Conservation (phyloP, 2,888 invertebrate species). For the Epistrophe grossulariae region DNA sequence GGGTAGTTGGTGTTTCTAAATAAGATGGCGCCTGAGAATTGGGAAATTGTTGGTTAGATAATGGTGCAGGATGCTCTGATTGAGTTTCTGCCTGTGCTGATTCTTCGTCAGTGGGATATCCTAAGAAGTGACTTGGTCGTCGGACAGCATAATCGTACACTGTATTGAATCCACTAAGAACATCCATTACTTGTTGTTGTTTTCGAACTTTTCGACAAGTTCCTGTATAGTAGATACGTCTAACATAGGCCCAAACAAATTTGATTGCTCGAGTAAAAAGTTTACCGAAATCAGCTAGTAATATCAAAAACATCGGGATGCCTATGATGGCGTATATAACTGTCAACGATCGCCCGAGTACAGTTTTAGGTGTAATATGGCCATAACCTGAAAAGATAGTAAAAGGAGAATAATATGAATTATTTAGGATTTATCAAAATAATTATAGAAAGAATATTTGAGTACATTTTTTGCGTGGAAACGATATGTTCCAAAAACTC, state of each 20-base stretch:
- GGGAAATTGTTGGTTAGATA: conserved; percentile 79
- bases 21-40: conserved; percentile 80
- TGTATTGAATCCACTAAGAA: conserved; percentile 92
- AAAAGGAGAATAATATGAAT: neutral
- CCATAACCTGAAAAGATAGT: conserved; percentile 92
- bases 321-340: conserved; percentile 97
- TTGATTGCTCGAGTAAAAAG: conserved; percentile 95
- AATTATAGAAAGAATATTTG: no score
- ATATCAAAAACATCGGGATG: conserved; percentile 97
- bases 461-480: no score
- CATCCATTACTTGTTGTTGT: conserved; percentile 91
- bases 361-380: conserved; percentile 96
- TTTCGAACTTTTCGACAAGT: conserved; percentile 91
- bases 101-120: conserved; percentile 82
- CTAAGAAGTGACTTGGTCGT: conserved; percentile 88
- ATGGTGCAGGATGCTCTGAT: conserved; percentile 77
- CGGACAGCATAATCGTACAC: conserved; percentile 92
- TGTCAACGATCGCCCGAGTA: conserved; percentile 92
- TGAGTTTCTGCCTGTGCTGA: conserved; percentile 78
- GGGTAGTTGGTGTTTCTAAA: conserved; percentile 89
- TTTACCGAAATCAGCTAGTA: conserved; percentile 97
- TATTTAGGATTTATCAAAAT: no score
- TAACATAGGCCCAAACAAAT: conserved; percentile 94
- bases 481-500: no score
- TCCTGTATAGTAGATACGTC: conserved; percentile 93